Evolutionary conservation across 2,797 vertebrate genomes (phyloP), one percentile per base, ranked within the genome.

Genomic region (Ciconia nigra): DNA sequence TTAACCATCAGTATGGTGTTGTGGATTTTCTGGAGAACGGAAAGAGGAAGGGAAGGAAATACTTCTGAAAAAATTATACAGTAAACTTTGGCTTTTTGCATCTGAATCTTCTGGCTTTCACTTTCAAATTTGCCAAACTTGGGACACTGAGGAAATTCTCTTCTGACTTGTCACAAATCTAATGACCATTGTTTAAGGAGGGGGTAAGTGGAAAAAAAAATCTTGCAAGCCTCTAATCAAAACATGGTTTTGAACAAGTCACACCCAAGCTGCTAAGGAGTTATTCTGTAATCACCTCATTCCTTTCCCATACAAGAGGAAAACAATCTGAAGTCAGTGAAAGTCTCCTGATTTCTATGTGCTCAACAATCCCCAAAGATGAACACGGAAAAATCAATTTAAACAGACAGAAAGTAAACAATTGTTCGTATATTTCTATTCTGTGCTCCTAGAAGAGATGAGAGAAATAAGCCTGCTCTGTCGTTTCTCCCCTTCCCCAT

Each of bases 231-330:
- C 21, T 90, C 55, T 90, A 96, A 95, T 93, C 77, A 95, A 91
- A 95, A 91, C 51, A 89, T 1, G 0, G 20, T 73, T 94, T 87
- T 91, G 77, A 91, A 93, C 59, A 89, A 93, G 91, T 86, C 83
- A 96, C 94, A 72, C 92, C 88, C 95, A 94, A 90, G 54, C 49
- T 72, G 73, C 76, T 93, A 90, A 88, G 46, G 65, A 94, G 25
- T 71, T 86, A 37, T 74, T 93, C 73, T 69, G 61, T 94, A 91
- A 96, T 90, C 73, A 86, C 77, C 42, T 93, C 88, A 94, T 96
- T 97, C 92, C 69, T 95, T 95, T 96, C 73, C 88, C 11, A 1
- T 57, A 41, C 57, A 91, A 66, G 52, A 71, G 35, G 42, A 90
- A 96, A 96, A 90, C 77, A 96, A 69, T n/a, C 58, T 62, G 35